Base-by-base conservation (phyloP, 2,888 invertebrate genomes). In the Ochropleura leucogaster region DNA sequence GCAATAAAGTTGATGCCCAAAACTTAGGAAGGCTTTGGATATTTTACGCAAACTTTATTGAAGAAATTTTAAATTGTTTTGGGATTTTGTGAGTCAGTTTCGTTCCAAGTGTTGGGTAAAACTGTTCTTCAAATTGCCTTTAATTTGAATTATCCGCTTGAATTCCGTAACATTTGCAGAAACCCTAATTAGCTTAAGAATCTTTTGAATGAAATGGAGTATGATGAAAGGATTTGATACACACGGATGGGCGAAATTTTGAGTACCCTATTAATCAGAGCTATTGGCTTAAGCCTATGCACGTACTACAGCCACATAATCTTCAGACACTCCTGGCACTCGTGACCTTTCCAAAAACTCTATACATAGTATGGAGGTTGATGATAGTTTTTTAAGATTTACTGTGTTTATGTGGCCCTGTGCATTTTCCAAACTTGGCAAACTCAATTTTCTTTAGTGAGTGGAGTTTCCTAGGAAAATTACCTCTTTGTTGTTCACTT, bases 1-100 rank as follows among this genome's bases (percentile, higher is more conserved):
- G 55, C 62, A 80, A 77, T 66, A 60, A 84, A 73, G 62, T 71
- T 40, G 40, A 46, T 60, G n/a, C n/a, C 53, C 30, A 4, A 64
- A 76, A 68, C 44, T 75, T 30, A 64, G 44, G 47, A 72, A 69
- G 40, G 55, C 47, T 62, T 76, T 40, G n/a, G 16, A 66, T 44
- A 68, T 76, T 49, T 47, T 51, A 42, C 20, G 20, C 42, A 66
- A 74, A 68, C n/a, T 62, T 77, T 51, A 47, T 59, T 47, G 30
- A 65, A 51, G 18, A 44, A 67, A 68, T 68, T 75, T 60, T 12
- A 18, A 53, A 47, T 67, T 7, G 42, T 42, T 65, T 60, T 68
- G 18, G 40, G n/a, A 79, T 74, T 69, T 40, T 40, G 42, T 12
- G 18, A 68, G 14, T 53, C 30, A 40, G 30, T 73, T 53, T 0